These are phyloP conservation scores for Cryptoleucopteryx plumbea DNA, from an alignment of 2,113 vertebrate species.

Conservation along the genomic window DNA sequence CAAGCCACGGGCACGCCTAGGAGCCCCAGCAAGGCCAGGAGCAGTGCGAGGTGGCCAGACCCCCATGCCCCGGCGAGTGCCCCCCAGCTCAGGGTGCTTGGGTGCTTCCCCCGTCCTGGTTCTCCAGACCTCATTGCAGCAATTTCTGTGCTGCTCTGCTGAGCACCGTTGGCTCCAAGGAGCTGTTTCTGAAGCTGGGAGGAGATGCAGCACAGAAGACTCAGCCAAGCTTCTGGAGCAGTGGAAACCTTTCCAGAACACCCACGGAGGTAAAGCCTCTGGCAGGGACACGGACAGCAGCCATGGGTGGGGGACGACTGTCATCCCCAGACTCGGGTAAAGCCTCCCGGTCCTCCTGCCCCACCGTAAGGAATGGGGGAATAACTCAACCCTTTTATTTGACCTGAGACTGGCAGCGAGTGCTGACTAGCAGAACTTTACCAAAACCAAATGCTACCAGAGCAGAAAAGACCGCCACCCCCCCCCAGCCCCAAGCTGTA, in stretches of 20 bases:
- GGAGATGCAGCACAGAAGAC: not conserved
- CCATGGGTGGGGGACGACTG: not conserved
- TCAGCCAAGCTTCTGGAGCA: not conserved
- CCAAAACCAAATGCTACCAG: not conserved
- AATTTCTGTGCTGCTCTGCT: not conserved
- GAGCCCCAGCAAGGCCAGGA: constrained; percentile 23
- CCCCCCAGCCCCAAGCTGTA: rapidly evolving
- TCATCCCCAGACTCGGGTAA: not conserved
- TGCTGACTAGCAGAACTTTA: not conserved
- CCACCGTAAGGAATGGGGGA: not conserved
- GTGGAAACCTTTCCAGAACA: not conserved
- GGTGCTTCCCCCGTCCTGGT: not conserved
- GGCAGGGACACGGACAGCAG: not conserved
- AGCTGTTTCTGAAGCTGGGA: not conserved
- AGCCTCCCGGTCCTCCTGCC: not conserved
- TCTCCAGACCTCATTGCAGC: not conserved
- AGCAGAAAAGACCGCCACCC: not conserved
- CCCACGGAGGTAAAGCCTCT: not conserved
- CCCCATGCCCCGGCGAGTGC: rapidly evolving
- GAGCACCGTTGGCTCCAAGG: rapidly evolving
- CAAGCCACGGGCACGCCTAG: not conserved
- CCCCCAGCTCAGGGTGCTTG: rapidly evolving
- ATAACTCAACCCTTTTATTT: not conserved
- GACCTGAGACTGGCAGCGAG: not conserved
- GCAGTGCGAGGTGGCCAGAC: rapidly evolving